phyloP scores from a whole-genome alignment of 2,888 invertebrate species.

The Thecophora atra region DNA sequence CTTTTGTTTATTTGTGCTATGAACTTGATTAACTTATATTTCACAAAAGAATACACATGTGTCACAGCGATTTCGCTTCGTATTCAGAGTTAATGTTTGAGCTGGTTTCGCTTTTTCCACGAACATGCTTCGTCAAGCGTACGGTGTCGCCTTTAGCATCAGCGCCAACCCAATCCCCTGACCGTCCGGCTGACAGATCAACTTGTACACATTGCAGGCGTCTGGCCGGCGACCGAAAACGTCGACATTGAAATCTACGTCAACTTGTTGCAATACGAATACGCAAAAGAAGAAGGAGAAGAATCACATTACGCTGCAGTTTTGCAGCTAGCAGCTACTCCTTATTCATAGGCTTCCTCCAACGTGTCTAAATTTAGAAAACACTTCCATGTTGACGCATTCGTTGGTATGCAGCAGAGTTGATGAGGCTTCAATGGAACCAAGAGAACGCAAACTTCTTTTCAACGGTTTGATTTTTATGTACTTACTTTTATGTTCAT shows the following conservation, averaged over 20 bases:
- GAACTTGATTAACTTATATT: background rate
- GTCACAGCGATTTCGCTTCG: constrained; percentile 12
- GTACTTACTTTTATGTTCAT: too few relatives aligned
- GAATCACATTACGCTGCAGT: background rate
- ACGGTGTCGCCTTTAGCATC: background rate
- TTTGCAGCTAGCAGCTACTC: background rate
- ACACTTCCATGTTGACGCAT: constrained; percentile 1
- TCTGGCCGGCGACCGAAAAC: background rate
- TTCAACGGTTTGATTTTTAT: background rate
- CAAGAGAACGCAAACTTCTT: background rate
- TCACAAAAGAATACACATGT: constrained; percentile 11
- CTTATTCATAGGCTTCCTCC: background rate
- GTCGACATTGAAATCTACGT: constrained; percentile 33
- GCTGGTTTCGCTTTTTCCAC: constrained; percentile 7
- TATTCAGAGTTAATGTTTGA: constrained; percentile 17
- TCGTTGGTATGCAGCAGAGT: constrained; percentile 14
- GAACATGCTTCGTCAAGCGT: constrained; percentile 20
- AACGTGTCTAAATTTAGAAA: constrained; percentile 36
- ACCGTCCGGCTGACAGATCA: background rate
- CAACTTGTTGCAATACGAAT: constrained; percentile 30
- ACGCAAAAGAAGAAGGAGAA: constrained; percentile 4
- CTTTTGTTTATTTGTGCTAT: background rate
- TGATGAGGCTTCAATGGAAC: background rate
- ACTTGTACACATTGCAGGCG: background rate
- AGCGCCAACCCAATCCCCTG: background rate